Base-by-base conservation (phyloP, 2,113 vertebrate species). In the Notiomystis cincta region DNA sequence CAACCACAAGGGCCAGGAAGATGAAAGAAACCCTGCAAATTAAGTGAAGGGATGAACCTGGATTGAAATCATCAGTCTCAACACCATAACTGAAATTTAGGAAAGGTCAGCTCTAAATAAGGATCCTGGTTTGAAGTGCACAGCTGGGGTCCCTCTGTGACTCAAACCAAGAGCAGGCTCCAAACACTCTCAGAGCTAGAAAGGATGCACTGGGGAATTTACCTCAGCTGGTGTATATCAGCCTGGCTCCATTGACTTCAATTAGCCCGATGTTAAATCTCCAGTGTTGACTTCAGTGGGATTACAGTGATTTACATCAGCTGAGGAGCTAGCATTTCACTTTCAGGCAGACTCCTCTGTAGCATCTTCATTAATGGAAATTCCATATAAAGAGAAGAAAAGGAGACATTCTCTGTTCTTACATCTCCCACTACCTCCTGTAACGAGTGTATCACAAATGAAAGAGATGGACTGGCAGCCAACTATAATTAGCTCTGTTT, bases 241-340 rank as follows among this genome's bases (percentile, higher is more conserved):
- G 92, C 60, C 86, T 89, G 87, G 95, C 95, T 89, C 92, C 92
- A 96, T 79, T 96, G 93, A 91, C 92, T 96, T 95, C 93, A 97
- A 94, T 96, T 97, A 97, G 81, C 27, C 11, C 57, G 88, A 93
- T 89, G 93, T 90, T 96, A 96, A 95, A 95, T 91, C 93, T 82
- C 57, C 80, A 50, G 69, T 67, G 89, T 93, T 93, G 96, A 93
- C 72, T 97, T 95, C 96, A 92, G 67, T 93, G 92, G 77, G 95
- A 96, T 97, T 97, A 96, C 93, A 89, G 66, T 96, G 95, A 96
- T 96, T 89, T 96, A 96, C 82, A 92, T 95, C 93, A 96, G 82
- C 69, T 61, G 33, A 89, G 64, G 69, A 86, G 65, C 53, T 61
- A 81, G 84, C 76, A 38, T 86, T 96, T 94, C 88, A 87, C 90